Evolutionary conservation across 2,888 invertebrate species (phyloP), one percentile per base, ranked within the genome.

Genomic region (Priocnemis perturbator): DNA sequence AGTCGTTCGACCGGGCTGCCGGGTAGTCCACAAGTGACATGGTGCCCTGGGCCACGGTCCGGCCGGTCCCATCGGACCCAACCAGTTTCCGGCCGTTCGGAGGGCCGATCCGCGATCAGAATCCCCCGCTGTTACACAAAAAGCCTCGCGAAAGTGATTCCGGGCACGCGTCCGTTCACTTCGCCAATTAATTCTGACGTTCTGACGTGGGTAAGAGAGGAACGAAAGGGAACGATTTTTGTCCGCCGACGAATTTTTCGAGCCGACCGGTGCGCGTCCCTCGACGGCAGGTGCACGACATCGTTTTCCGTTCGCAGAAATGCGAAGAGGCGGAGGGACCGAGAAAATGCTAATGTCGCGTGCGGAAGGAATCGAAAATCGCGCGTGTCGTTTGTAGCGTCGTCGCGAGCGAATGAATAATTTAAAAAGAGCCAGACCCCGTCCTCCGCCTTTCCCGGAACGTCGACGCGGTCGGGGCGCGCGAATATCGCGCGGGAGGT

Each of bases 111-210:
- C 37, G 37, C 37, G 37, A 37, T 37, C 37, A 37, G 14, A 11
- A 11, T 37, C 37, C 37, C 37, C 37, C 37, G 37, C 37, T 37
- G 59, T 37, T 48, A 64, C 47, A 65, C 71, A 76, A 78, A 78
- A 78, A 79, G 64, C 58, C n/a, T 50, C 69, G 71, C 73, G 71
- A 78, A 78, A 82, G 82, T 77, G 79, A 82, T 82, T 80, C 81
- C 75, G 72, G 76, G 78, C 82, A 82, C 82, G 82, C 77, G 82
- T 77, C 74, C 26, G 57, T 11, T 37, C 37, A 69, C 67, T 52
- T 73, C 59, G 69, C 52, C 72, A 74, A 78, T 78, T 78, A 79
- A 78, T 78, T 78, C 69, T 67, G 53, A 58, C 61, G 59, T 64
- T 69, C 61, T 64, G 50, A 50, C 50, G 50, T 50, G 50, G 58